A percentile compares a stretch with the other conserved stretches of the same genome.
Conservation (phyloP, 2,113 vertebrate genomes). For the Cyprinodon variegatus region DNA sequence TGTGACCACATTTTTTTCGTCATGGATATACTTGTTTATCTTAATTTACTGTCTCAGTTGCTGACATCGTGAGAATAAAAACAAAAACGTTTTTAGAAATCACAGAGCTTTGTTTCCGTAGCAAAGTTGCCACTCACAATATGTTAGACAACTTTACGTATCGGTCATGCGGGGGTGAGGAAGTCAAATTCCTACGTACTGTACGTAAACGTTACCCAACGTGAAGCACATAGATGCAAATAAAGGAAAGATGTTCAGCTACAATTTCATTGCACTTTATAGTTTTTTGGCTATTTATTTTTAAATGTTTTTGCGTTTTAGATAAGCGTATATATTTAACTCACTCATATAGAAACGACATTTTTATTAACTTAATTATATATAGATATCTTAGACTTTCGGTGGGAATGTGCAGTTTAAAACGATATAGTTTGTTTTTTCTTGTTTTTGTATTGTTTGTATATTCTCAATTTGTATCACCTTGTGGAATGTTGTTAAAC, state of each 20-base stretch:
- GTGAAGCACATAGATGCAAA: neutral
- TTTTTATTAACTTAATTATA: neutral
- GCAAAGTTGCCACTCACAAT: neutral
- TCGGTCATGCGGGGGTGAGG: no score
- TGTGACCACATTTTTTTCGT: neutral
- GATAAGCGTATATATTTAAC: neutral
- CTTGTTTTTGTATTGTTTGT: neutral
- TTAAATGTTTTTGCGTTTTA: neutral
- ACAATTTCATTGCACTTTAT: neutral
- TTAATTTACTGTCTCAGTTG: neutral
- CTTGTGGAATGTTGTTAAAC: neutral
- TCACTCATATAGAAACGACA: neutral
- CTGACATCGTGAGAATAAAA: neutral
- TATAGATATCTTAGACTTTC: neutral
- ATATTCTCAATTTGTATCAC: neutral
- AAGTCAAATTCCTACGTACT: neutral
- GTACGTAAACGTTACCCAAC: neutral
- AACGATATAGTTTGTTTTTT: neutral
- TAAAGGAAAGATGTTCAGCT: neutral
- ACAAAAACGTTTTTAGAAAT: neutral
- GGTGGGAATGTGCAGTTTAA: neutral
- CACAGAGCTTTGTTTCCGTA: neutral
- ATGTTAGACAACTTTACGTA: neutral
- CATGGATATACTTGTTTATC: neutral
- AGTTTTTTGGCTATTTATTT: neutral